Evolutionary conservation across 2,113 vertebrate genomes (phyloP).

Genomic region (Cricetomys ansorgei): DNA sequence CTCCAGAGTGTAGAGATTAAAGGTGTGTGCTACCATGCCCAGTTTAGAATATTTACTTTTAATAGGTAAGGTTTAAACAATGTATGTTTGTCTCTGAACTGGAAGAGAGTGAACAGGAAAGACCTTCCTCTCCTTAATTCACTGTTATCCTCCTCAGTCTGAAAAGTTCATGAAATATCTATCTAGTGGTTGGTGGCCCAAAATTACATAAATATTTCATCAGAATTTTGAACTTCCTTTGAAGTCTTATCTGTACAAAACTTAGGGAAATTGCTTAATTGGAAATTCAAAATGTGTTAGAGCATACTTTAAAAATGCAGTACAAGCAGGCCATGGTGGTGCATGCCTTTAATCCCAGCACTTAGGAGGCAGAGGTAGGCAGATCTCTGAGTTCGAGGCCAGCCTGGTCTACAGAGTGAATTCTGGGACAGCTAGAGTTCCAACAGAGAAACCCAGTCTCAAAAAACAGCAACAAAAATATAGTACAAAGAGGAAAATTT

Average conservation of each 20-base stretch:
- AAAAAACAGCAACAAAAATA: constrained; percentile 21
- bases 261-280: background rate
- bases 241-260: constrained; percentile 10
- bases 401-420: background rate
- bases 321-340: background rate
- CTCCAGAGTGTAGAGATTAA: background rate
- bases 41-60: constrained; percentile 20
- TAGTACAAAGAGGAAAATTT: background rate
- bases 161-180: background rate
- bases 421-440: background rate
- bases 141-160: background rate
- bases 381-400: background rate
- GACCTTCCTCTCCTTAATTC: background rate
- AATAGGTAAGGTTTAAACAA: constrained; percentile 38
- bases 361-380: background rate
- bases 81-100: background rate
- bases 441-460: background rate
- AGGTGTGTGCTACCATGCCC: background rate
- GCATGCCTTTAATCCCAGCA: background rate
- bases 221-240: constrained; percentile 35
- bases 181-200: background rate
- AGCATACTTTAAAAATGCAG: background rate
- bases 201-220: background rate
- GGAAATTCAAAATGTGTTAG: background rate
- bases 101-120: background rate